These are phyloP conservation scores for Gadopsis marmoratus DNA, from an alignment of 2,797 vertebrate genomes.

Conservation along the genomic window DNA sequence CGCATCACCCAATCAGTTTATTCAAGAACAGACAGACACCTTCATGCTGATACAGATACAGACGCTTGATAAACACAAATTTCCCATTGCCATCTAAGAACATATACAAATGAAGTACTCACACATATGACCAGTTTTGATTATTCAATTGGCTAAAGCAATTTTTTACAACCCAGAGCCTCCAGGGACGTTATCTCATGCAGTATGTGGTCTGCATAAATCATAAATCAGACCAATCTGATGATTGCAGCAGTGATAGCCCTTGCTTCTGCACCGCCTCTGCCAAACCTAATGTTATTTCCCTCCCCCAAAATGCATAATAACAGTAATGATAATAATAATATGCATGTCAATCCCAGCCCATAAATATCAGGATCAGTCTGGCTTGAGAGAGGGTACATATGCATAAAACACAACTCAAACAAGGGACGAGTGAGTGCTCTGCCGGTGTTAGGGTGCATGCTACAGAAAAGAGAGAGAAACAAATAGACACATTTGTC, in stretches of 20 bases:
- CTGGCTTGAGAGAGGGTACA: conserved; percentile 66
- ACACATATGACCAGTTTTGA: conserved; percentile 71
- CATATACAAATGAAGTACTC: conserved; percentile 67
- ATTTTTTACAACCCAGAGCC: conserved; percentile 80
- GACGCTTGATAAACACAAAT: conserved; percentile 53
- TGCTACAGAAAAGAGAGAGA: conserved; percentile 40
- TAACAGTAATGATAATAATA: conserved; percentile 82
- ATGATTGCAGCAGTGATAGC: conserved; percentile 77
- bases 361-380: conserved; percentile 84
- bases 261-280: conserved; percentile 39
- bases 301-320: conserved; percentile 76
- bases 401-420: conserved; percentile 77
- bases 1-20: conserved; percentile 60
- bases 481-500: conserved; percentile 47
- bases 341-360: conserved; percentile 78
- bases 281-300: conserved; percentile 73
- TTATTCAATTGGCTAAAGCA: conserved; percentile 88
- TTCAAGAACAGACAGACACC: conserved; percentile 32
- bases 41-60: conserved; percentile 30
- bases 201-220: conserved; percentile 81
- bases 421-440: conserved; percentile 42
- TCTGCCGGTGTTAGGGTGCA: conserved; percentile 60
- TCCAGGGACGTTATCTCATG: conserved; percentile 75
- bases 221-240: conserved; percentile 86
- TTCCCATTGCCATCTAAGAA: conserved; percentile 48